Base-by-base conservation (phyloP, 2,888 invertebrate genomes). In the Achlya flavicornis region DNA sequence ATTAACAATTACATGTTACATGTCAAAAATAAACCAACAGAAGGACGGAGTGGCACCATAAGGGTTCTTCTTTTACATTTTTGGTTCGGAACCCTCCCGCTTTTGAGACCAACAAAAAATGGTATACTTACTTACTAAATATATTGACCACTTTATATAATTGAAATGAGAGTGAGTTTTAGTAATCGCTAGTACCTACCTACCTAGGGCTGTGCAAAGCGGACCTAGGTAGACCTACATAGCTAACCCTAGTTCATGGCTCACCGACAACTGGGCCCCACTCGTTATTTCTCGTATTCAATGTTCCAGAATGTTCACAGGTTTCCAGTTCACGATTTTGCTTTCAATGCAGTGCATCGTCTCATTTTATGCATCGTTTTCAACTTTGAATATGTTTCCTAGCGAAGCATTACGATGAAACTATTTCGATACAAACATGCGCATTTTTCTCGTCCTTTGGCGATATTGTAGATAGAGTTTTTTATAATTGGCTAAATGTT, bases 291-390 rank as follows among this genome's bases (percentile, higher is more conserved):
- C 80, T 76, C 78, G 74, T 75, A 85, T 85, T 85, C 84, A 85
- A 83, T 86, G 82, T 82, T 77, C 79, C 82, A 80, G 82, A 85
- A 83, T 79, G 76, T 84, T 81, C 80, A 81, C 84, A 81, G 79
- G 80, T 81, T 87, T 86, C 81, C 85, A 84, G 79, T 82, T 73
- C 75, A 74, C 79, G 76, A 84, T 83, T 85, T 83, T 77, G 81
- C 83, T 84, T 84, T 83, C 84, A 85, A 79, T 79, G 80, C 79
- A 74, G 70, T 74, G 75, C 80, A 74, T 72, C 79, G 75, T 78
- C 79, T 79, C 81, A 77, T 85, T 83, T 84, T 82, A 84, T 83
- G 80, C 78, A 84, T 75, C 74, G 77, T 76, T 80, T 80, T 73
- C 77, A 77, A 66, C 69, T 70, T 66, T 69, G 68, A 75, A 75